Evolutionary conservation across 2,797 vertebrate species (phyloP), one percentile per base, ranked within the genome.

Genomic region (Meriones psammophilus): DNA sequence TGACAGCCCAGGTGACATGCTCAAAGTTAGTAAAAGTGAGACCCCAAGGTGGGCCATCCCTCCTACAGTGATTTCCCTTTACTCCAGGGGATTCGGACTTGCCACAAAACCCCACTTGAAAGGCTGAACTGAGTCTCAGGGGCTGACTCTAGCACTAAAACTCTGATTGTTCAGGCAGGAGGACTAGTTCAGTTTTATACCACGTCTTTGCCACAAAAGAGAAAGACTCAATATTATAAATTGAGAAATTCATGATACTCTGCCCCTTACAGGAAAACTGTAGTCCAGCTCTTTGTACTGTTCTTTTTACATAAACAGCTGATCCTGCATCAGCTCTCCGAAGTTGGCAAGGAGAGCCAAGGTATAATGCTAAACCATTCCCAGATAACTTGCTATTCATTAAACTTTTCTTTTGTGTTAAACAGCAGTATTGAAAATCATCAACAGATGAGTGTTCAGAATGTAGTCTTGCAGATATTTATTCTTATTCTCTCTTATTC

Each of bases 371-470:
- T 76, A 96, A 96, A 96, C 39, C 88, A 88, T 86, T 85, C 54
- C 79, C 83, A 88, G 96, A 93, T 95, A 94, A 96, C 95, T 66
- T 30, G 0, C 89, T 98, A 96, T 90, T 97, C 96, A 97, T 96
- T 71, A 96, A 36, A 78, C 87, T 97, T 94, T 88, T 96, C 68
- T 85, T 95, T 95, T 90, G 97, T 96, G 97, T 98, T 97, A 96
- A 98, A 97, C 88, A 98, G 97, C 97, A 97, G 89, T 93, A 96
- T 96, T 96, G 97, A 88, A 95, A 97, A 97, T 92, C 88, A 97
- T 78, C 80, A 24, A 0, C 92, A 97, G 93, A 98, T 97, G 94
- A 98, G 95, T 80, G 78, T 60, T 85, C 39, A 36, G 94, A 96
- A 84, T 96, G 33, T 73, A 92, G 26, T 8, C 78, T 28, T 64